Evolutionary conservation across 2,888 invertebrate species (phyloP).

Genomic region (Allygus modestus): DNA sequence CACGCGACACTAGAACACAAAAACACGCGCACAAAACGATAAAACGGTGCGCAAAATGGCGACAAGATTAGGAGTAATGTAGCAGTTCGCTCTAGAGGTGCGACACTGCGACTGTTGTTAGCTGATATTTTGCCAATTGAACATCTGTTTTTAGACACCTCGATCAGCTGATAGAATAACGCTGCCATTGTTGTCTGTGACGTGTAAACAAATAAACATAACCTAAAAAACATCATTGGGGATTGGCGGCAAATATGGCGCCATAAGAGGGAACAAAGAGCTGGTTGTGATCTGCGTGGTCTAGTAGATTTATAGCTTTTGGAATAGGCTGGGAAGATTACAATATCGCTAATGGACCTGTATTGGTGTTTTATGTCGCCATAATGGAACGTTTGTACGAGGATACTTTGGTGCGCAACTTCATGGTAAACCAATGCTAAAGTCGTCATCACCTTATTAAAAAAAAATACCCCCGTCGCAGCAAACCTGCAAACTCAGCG

Average conservation of each 20-base stretch:
- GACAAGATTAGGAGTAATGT: background rate
- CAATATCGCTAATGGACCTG: too few species aligned
- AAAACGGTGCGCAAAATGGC: conserved; percentile 8
- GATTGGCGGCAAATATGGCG: background rate
- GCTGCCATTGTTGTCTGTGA: conserved; percentile 25
- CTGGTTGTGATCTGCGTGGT: too few species aligned
- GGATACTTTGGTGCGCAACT: too few species aligned
- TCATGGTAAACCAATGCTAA: too few species aligned
- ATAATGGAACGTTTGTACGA: too few species aligned
- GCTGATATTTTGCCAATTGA: conserved; percentile 41
- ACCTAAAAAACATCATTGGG: background rate
- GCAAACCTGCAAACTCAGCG: too few species aligned
- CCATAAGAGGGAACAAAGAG: background rate
- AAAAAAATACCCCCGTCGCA: too few species aligned
- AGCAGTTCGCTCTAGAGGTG: background rate
- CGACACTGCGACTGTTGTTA: conserved; percentile 34
- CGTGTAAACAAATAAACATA: conserved; percentile 30
- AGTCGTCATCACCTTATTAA: too few species aligned
- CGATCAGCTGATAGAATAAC: conserved; percentile 36
- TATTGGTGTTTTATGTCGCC: too few species aligned
- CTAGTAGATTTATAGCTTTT: too few species aligned
- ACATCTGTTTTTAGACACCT: conserved; percentile 43
- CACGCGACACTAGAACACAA: background rate
- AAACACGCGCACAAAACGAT: conserved; percentile 10
- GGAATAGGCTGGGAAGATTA: too few species aligned